Conservation (phyloP, 2,888 invertebrate genomes). For the Nephrotoma flavescens region DNA sequence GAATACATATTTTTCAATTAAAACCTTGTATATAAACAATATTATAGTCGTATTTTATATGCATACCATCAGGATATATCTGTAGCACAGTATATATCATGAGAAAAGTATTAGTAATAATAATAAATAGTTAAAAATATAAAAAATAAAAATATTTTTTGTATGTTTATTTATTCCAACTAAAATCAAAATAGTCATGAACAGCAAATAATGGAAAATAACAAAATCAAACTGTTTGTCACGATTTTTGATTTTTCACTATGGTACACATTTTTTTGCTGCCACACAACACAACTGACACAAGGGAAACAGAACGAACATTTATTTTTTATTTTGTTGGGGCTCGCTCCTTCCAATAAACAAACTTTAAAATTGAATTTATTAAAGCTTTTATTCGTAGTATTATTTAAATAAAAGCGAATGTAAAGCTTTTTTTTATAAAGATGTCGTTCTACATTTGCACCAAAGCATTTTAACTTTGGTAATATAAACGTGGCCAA, state of each 20-base stretch:
- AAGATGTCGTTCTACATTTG: not conserved
- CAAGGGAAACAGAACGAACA: not conserved
- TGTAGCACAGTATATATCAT: not conserved
- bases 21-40: not conserved
- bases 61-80: not conserved
- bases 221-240: slow-evolving; percentile 2
- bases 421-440: not conserved
- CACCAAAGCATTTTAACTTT: not conserved
- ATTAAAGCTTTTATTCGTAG: not conserved
- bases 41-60: not conserved
- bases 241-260: slow-evolving; percentile 2
- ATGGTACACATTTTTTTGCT: not conserved
- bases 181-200: slow-evolving; percentile 3
- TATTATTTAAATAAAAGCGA: not conserved
- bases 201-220: slow-evolving; percentile 6
- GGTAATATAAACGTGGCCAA: not conserved
- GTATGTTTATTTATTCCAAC: not conserved
- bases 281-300: not conserved
- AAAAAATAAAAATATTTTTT: not conserved
- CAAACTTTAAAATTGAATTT: not conserved
- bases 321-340: no score
- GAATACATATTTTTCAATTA: not conserved
- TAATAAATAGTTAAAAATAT: slow-evolving; percentile 1
- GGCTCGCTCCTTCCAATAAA: not conserved
- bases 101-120: not conserved